These are phyloP conservation scores for Ectropis crepuscularia DNA, from an alignment of 2,888 invertebrate species.

Conservation along the genomic window DNA sequence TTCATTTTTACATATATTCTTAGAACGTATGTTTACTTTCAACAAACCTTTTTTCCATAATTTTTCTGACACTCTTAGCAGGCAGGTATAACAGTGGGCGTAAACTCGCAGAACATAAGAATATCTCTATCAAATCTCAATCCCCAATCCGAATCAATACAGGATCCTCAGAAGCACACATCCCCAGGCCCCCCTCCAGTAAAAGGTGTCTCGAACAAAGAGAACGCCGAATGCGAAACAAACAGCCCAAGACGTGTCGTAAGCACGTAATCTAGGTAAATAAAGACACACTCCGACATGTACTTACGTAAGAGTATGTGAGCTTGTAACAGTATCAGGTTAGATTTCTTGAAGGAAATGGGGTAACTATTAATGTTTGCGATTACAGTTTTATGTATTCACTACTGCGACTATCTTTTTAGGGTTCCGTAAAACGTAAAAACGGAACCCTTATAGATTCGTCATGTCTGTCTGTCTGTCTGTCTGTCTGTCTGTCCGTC, in stretches of 20 bases:
- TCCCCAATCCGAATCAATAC: constrained; percentile 9
- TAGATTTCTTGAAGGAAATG: neutral
- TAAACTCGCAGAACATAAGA: neutral
- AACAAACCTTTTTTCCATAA: too few species aligned
- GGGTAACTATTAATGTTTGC: too few species aligned
- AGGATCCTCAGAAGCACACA: constrained; percentile 4
- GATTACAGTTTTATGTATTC: too few species aligned
- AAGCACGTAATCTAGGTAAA: constrained; percentile 37
- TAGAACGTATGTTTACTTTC: too few species aligned
- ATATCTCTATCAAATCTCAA: neutral
- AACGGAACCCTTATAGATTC: too few species aligned
- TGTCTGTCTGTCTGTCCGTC: too few species aligned
- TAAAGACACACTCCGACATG: constrained; percentile 31
- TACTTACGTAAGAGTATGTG: constrained; percentile 11
- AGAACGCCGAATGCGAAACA: constrained; percentile 27
- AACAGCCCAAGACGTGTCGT: constrained; percentile 31
- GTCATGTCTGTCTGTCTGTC: too few species aligned
- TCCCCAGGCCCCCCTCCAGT: constrained; percentile 6
- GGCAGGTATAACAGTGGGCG: too few species aligned
- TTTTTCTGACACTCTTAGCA: too few species aligned
- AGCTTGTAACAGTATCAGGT: neutral
- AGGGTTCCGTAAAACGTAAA: too few species aligned
- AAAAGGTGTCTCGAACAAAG: constrained; percentile 26
- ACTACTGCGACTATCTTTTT: too few species aligned
- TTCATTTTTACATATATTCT: too few species aligned